Evolutionary conservation across 2,797 vertebrate genomes (phyloP).

Genomic region (Setipinna tenuifilis): DNA sequence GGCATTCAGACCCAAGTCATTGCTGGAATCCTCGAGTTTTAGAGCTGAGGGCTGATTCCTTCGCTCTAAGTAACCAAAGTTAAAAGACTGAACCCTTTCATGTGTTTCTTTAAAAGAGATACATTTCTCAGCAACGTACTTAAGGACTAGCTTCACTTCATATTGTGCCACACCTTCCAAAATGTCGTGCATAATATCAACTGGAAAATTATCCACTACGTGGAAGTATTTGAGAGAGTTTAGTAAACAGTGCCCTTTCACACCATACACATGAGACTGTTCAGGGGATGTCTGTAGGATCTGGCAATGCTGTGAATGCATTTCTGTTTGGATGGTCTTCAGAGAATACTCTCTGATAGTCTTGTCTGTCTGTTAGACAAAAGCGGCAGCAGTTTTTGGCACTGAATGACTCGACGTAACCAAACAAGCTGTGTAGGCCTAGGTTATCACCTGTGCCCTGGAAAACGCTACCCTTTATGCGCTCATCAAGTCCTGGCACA

Average conservation of each 20-base stretch:
- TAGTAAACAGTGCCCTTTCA: slow-evolving; percentile 23
- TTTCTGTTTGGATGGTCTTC: slow-evolving; percentile 37
- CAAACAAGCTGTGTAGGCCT: slow-evolving; percentile 33
- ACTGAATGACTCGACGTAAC: slow-evolving; percentile 44
- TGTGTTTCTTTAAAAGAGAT: too few species aligned
- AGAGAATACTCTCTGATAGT: slow-evolving; percentile 43
- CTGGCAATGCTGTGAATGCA: slow-evolving; percentile 16
- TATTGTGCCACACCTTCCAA: slow-evolving; percentile 39
- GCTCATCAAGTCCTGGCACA: neutral
- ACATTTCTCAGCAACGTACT: slow-evolving; percentile 19
- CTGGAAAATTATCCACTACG: slow-evolving; percentile 25
- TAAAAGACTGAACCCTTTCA: too few species aligned
- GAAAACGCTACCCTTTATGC: neutral
- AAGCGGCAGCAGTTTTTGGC: slow-evolving; percentile 32
- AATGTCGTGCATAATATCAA: slow-evolving; percentile 38
- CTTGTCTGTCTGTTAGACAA: slow-evolving; percentile 32
- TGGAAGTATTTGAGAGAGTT: slow-evolving; percentile 44
- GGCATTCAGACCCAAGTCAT: too few species aligned
- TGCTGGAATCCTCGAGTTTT: too few species aligned
- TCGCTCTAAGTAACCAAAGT: too few species aligned
- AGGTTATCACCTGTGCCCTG: slow-evolving; percentile 38
- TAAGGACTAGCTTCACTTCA: slow-evolving; percentile 37
- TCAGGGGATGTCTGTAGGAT: neutral
- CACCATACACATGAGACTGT: slow-evolving; percentile 31
- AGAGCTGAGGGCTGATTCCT: too few species aligned